These are phyloP conservation scores for Dendropsophus ebraccatus DNA, from an alignment of 2,113 vertebrate genomes.

Conservation along the genomic window DNA sequence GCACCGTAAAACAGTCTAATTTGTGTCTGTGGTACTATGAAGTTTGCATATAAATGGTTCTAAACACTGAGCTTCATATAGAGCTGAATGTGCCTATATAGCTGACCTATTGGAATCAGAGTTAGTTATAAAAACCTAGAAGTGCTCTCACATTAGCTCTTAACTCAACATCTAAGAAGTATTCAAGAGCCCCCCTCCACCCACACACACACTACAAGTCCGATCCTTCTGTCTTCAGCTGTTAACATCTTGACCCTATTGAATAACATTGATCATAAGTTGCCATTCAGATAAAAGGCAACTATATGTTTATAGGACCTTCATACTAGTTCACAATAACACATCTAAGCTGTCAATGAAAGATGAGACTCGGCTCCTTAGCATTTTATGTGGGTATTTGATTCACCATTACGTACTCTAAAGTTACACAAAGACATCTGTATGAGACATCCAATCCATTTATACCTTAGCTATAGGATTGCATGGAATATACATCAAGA, in stretches of 20 bases:
- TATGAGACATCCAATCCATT: background rate
- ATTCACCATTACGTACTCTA: background rate
- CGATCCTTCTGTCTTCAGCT: background rate
- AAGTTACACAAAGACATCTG: conserved; percentile 17
- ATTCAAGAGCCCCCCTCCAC: no score
- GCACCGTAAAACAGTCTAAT: no score
- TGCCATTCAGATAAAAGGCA: conserved; percentile 7
- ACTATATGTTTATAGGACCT: conserved; percentile 2
- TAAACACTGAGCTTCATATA: no score
- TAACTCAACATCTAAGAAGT: no score
- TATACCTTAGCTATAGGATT: background rate
- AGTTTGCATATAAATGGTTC: no score
- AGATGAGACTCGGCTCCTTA: conserved; percentile 12
- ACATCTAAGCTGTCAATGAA: conserved; percentile 12
- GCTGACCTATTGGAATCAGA: no score
- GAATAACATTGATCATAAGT: background rate
- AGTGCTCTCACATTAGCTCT: no score
- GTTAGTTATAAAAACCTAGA: no score
- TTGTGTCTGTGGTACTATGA: no score
- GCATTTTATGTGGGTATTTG: conserved; percentile 1
- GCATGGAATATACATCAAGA: background rate
- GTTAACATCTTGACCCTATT: background rate
- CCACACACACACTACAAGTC: no score
- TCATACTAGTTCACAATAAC: background rate
- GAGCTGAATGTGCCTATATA: no score